Base-by-base conservation (phyloP, 2,888 invertebrate genomes). In the Eurytoma californica region DNA sequence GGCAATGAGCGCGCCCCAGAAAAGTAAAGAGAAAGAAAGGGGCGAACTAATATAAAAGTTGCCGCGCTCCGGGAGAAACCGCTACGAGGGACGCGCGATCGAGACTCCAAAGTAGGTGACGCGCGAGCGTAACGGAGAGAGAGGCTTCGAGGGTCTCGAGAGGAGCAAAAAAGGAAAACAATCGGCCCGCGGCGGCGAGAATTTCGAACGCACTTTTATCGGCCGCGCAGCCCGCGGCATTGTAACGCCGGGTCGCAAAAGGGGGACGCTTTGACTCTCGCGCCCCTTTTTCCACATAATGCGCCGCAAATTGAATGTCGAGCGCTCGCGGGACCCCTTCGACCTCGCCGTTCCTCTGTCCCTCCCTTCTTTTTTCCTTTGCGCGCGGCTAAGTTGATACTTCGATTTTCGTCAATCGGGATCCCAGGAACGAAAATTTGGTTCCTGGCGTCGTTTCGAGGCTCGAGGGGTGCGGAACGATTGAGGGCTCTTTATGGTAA, bases 181-280 rank as follows among this genome's bases (percentile, higher is more conserved):
- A 88, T 88, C 84, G 86, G 84, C 85, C 82, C 77, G 83, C 83
- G 84, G 84, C 84, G 77, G 82, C 82, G 83, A 80, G 86, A 87
- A 87, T 87, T 86, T 87, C 86, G 87, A 87, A 86, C 84, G 84
- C 85, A 83, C 84, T 85, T 86, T 86, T 85, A 86, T 86, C 84
- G 84, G 1, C 24, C 47, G 47, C 61, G 24, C 7, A 14, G n/a
- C 49, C 20, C 28, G 18, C 70, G 80, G 63, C 51, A 70, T 70
- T 65, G 30, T 28, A 53, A 47, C 49, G 61, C 28, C 18, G 14
- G n/a, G n/a, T 28, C 51, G 49, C n/a, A 68, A 61, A 68, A 39
- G 39, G 39, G 28, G 53, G 20, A 60, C 7, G 30, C 66, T 53
- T 58, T 60, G 51, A 70, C 30, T 72, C 77, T 24, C 66, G 47